Base-by-base conservation (phyloP, 2,797 vertebrate species). In the Echeneis naucrates region DNA sequence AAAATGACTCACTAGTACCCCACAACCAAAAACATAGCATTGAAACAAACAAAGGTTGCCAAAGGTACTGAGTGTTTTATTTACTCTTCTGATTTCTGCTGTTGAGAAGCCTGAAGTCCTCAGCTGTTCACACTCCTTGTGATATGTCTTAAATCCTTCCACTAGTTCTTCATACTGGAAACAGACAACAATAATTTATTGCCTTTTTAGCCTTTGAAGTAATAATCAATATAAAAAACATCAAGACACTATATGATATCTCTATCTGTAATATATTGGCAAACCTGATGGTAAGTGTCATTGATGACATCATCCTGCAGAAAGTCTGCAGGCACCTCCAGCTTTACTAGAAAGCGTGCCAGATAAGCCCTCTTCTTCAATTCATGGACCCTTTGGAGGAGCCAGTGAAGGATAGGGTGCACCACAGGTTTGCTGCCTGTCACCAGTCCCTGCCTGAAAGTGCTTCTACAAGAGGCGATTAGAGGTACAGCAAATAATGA, bases 361-460 rank as follows among this genome's bases (percentile, higher is more conserved):
- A 99, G 89, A 80, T 99, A 99, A 1, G 97, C 97, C 79, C 98
- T 96, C 88, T 98, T 99, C 92, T 96, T 99, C 76, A 99, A 93
- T 48, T 99, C 97, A 24, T 72, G 93, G 72, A 95, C 92, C 81
- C 94, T 95, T 90, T 97, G 97, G 7, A 99, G 96, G 75, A 99
- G 95, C 98, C 98, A 99, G 5, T 97, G 89, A 24, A 99, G 92
- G 78, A 98, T 94, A 11, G 97, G 97, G 80, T 99, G 96, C 82
- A 99, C 92, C 38, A 98, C 95, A 24, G 96, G 93, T 81, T 99
- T 99, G 85, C 94, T 97, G 81, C 97, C 98, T 10, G 84, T 95
- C 78, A 99, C 96, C 84, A 99, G 88, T 26, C 98, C 98, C 83
- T 97, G 98, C 63, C 97, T 95, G 75, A 99, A 99, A 8, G 83